Conservation (phyloP, 2,888 invertebrate genomes). For the Meliscaeva auricollis region DNA sequence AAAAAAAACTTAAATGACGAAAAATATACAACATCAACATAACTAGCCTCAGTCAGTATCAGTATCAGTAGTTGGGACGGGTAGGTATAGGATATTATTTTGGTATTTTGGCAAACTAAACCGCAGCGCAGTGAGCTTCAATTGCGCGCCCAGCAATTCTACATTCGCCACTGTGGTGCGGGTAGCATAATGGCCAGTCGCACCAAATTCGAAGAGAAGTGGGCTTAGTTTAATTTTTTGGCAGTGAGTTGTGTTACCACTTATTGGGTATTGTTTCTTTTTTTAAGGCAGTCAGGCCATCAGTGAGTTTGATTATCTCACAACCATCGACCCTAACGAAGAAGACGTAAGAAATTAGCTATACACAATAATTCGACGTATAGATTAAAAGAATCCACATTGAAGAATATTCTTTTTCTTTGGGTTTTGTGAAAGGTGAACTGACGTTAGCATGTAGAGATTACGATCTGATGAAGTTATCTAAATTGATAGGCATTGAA, state of each 20-base stretch:
- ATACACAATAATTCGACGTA: slow-evolving; percentile 26
- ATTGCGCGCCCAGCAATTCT: slow-evolving; percentile 61
- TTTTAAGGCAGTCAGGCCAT: slow-evolving; percentile 28
- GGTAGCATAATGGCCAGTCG: background rate
- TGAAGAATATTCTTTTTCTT: background rate
- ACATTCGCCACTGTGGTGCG: background rate
- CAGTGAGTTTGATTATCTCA: slow-evolving; percentile 54
- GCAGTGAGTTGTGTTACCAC: slow-evolving; percentile 63
- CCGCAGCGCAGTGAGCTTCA: slow-evolving; percentile 65
- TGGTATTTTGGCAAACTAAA: slow-evolving; percentile 47
- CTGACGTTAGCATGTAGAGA: background rate
- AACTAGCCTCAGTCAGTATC: slow-evolving; percentile 42
- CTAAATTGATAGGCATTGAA: slow-evolving; percentile 31
- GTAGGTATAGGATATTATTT: background rate
- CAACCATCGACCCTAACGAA: slow-evolving; percentile 67
- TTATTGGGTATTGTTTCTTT: slow-evolving; percentile 50
- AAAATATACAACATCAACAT: slow-evolving; percentile 17
- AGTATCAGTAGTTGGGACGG: too few species aligned
- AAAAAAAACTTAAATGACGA: slow-evolving; percentile 21
- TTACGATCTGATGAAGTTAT: slow-evolving; percentile 22
- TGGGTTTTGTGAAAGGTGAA: background rate
- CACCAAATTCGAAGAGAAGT: slow-evolving; percentile 21
- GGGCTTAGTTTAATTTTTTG: slow-evolving; percentile 61
- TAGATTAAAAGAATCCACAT: slow-evolving; percentile 35
- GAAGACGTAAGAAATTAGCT: slow-evolving; percentile 16